Evolutionary conservation across 1,140 invertebrate species (phyloP).

Genomic region (Brachionus paranguensis): DNA sequence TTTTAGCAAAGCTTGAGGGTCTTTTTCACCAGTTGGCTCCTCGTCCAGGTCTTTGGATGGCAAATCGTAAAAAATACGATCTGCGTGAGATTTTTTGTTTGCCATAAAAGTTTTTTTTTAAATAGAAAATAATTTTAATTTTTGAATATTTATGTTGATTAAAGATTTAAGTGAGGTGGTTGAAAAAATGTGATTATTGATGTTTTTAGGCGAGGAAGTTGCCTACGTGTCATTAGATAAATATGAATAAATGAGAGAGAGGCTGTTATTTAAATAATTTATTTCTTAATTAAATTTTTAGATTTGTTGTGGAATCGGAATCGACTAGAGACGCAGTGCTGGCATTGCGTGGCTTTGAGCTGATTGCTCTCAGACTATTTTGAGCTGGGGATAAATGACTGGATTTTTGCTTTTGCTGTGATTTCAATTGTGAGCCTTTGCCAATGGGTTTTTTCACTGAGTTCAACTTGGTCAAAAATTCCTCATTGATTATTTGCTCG

Average conservation of each 20-base stretch:
- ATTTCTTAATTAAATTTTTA: not conserved
- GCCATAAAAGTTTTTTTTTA: not conserved
- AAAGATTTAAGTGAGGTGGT: not conserved
- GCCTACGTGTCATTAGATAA: not conserved
- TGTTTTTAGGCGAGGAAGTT: not conserved
- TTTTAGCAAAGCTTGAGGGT: not conserved
- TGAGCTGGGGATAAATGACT: not conserved
- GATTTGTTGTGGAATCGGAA: not conserved
- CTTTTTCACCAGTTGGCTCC: not conserved
- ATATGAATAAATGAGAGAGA: not conserved
- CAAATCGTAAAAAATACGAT: constrained; percentile 9
- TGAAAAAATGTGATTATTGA: not conserved
- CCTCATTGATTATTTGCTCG: not conserved
- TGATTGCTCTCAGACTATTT: not conserved
- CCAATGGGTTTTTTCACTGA: not conserved
- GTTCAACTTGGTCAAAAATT: constrained; percentile 23
- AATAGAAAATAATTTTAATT: not conserved
- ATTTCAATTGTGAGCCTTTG: not conserved
- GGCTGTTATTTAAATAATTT: not conserved
- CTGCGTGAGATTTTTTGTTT: not conserved
- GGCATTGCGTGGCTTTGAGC: not conserved
- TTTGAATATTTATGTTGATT: not conserved
- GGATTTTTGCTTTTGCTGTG: not conserved
- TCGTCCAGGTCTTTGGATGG: not conserved
- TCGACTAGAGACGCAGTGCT: not conserved